Evolutionary conservation across 2,888 invertebrate genomes (phyloP).

Genomic region (Ceratothoa steindachneri): DNA sequence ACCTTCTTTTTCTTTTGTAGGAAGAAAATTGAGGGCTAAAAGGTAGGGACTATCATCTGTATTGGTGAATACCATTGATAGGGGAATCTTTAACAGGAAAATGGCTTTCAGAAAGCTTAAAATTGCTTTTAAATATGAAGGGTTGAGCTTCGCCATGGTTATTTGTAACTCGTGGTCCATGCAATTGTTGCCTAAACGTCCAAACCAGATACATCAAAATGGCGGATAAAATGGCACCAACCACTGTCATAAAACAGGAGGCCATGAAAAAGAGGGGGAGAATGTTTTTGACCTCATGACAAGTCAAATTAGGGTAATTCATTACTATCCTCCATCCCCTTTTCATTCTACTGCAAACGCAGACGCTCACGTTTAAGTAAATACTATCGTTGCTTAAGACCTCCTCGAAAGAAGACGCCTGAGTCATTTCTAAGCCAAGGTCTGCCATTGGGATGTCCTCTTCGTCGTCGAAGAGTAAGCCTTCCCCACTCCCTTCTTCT

Average conservation of each 20-base stretch:
- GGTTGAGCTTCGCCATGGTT: background rate
- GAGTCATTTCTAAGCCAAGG: background rate
- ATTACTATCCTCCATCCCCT: background rate
- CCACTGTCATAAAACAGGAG: slow-evolving; percentile 37
- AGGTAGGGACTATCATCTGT: background rate
- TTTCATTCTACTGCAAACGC: background rate
- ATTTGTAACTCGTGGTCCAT: background rate
- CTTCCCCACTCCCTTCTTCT: slow-evolving; percentile 4
- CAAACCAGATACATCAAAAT: slow-evolving; percentile 3
- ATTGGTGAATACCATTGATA: background rate
- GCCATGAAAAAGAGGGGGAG: slow-evolving; percentile 41
- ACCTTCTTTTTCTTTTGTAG: no score
- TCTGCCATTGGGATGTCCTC: background rate
- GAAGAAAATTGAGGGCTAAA: no score
- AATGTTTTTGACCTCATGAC: slow-evolving; percentile 37
- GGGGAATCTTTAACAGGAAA: background rate
- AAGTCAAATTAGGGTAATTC: slow-evolving; percentile 30
- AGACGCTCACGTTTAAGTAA: background rate
- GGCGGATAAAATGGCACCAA: slow-evolving; percentile 39
- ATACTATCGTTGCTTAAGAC: background rate
- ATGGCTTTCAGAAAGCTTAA: background rate
- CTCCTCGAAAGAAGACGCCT: background rate
- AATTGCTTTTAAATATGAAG: background rate
- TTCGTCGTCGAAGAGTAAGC: background rate
- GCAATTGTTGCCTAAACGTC: background rate